phyloP scores from a whole-genome alignment of 2,888 invertebrate species.

The Seira sanloemensis region DNA sequence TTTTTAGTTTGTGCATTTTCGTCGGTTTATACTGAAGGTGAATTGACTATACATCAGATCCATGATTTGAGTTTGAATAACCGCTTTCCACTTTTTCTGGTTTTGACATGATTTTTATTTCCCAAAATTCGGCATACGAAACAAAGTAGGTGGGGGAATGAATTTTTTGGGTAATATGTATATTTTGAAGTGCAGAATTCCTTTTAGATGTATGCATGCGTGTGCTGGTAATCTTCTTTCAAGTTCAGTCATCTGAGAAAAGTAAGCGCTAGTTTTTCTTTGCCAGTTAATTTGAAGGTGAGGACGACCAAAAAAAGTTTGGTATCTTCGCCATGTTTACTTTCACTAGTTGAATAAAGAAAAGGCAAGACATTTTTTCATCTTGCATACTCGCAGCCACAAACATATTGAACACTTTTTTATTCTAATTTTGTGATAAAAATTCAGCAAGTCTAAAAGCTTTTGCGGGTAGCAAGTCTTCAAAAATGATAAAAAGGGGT shows the following conservation, averaged over 20 bases:
- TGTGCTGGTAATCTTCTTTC: slow-evolving; percentile 49
- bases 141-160: slow-evolving; percentile 4
- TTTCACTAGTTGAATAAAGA: slow-evolving; percentile 1
- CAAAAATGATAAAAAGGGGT: background rate
- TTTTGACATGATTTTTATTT: slow-evolving; percentile 53
- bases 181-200: slow-evolving; percentile 31
- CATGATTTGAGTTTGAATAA: slow-evolving; percentile 23
- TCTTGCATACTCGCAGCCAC: background rate
- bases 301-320: slow-evolving; percentile 6
- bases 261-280: slow-evolving; percentile 49
- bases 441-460: background rate
- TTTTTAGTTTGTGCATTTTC: background rate
- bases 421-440: slow-evolving; percentile 6
- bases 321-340: background rate
- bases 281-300: slow-evolving; percentile 53
- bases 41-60: slow-evolving; percentile 9
- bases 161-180: slow-evolving; percentile 29
- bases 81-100: slow-evolving; percentile 18
- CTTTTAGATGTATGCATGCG: slow-evolving; percentile 37
- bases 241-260: slow-evolving; percentile 53
- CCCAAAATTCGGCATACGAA: slow-evolving; percentile 42
- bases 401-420: background rate
- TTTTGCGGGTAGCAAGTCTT: background rate
- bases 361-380: background rate
- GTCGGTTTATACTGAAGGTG: slow-evolving; percentile 1